Evolutionary conservation across 2,113 vertebrate species (phyloP).

Genomic region (Leucosticte australis): DNA sequence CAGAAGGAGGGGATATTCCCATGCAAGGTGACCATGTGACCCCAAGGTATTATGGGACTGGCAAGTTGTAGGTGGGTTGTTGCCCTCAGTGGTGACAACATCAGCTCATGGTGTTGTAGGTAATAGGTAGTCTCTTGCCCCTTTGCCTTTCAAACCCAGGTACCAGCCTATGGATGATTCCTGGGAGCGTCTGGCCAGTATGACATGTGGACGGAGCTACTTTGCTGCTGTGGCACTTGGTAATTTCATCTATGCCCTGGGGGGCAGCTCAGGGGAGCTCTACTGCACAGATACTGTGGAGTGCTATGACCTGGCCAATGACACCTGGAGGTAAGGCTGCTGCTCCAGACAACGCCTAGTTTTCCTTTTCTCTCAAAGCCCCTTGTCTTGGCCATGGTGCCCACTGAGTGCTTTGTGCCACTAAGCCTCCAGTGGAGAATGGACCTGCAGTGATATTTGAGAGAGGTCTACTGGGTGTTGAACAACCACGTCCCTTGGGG

Average conservation of each 20-base stretch:
- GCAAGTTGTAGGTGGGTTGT: neutral
- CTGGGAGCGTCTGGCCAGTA: slow-evolving; percentile 76
- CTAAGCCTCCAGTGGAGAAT: neutral
- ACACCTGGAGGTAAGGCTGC: slow-evolving; percentile 77
- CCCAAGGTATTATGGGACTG: neutral
- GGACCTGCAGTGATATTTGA: neutral
- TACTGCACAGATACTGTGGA: slow-evolving; percentile 75
- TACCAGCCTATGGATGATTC: slow-evolving; percentile 69
- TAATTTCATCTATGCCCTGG: slow-evolving; percentile 78
- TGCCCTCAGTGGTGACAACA: neutral
- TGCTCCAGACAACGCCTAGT: neutral
- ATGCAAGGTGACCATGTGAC: neutral
- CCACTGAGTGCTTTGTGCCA: neutral
- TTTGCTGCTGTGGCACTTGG: slow-evolving; percentile 72
- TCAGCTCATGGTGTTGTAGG: neutral
- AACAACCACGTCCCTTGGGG: neutral
- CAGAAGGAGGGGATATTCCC: neutral
- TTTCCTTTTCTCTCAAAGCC: neutral
- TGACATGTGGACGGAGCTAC: slow-evolving; percentile 73
- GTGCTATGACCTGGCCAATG: slow-evolving; percentile 65
- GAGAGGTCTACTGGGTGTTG: neutral
- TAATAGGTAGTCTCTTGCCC: neutral
- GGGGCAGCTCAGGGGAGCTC: slow-evolving; percentile 69
- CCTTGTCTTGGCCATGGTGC: neutral
- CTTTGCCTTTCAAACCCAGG: slow-evolving; percentile 43